Evolutionary conservation across 2,797 vertebrate genomes (phyloP).

Genomic region (Acanthornis magna): DNA sequence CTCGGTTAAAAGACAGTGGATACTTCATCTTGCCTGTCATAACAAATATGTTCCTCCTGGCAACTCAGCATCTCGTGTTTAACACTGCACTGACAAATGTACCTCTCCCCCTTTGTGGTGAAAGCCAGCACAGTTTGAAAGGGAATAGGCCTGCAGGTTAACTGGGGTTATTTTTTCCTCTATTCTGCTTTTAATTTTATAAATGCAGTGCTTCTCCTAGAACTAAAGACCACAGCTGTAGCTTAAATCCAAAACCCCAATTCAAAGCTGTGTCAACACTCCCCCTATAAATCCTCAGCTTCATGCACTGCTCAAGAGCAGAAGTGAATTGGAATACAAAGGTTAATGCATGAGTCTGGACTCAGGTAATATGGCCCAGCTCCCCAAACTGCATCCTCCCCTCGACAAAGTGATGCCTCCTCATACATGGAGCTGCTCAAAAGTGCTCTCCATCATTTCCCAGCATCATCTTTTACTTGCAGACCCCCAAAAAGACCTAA

Average conservation of each 20-base stretch:
- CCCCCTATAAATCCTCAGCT: not conserved
- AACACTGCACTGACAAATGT: not conserved
- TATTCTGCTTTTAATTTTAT: not conserved
- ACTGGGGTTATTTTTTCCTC: not conserved
- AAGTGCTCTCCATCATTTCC: not conserved
- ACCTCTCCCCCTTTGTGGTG: not conserved
- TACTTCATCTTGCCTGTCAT: constrained; percentile 46
- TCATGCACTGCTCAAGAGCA: not conserved
- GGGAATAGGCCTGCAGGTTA: not conserved
- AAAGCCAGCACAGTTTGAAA: not conserved
- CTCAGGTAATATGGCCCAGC: not conserved
- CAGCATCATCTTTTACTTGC: not conserved
- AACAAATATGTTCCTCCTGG: constrained; percentile 45
- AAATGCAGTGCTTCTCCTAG: not conserved
- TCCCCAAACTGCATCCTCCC: not conserved
- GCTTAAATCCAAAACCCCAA: not conserved
- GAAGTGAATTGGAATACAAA: not conserved
- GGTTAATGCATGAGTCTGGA: not conserved
- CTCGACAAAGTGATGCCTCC: not conserved
- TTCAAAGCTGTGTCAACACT: not conserved
- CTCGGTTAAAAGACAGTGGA: constrained; percentile 1
- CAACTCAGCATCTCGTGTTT: not conserved
- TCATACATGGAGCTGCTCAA: not conserved
- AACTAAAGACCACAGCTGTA: not conserved
- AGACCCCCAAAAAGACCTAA: not conserved